Evolutionary conservation across 2,888 invertebrate species (phyloP), one percentile per base, ranked within the genome.

Genomic region (Tenthredo livida): DNA sequence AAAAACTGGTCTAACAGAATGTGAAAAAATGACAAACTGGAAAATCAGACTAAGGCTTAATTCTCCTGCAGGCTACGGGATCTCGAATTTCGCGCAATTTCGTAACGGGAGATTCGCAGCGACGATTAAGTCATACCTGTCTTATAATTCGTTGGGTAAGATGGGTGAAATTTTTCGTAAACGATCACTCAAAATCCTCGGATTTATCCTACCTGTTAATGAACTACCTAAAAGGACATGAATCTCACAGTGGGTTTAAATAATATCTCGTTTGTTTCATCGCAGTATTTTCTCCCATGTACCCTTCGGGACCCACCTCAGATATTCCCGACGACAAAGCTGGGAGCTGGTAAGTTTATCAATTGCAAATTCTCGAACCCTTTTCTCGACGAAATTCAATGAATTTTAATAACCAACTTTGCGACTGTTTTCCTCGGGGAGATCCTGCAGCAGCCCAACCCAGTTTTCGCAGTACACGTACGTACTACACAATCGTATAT

Each of bases 111-210:
- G 90, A 95, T 47, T 93, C 94, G n/a, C n/a, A 0, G 89, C 92
- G 10, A 92, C 94, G 15, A 94, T 95, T 33, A 94, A 96, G 82
- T 93, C 25, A 61, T 25, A 97, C 91, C 89, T 97, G 15, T 96
- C 96, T 0, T 93, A 97, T 86, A 97, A 98, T 90, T 96, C 97
- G 21, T 97, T 95, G 89, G 97, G 97, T 12, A 95, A 95, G 87
- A 92, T 92, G 86, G 86, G 88, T 54, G 70, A 37, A 33, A 17
- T 15, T 70, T 15, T 17, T 1, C 21, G 61, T 72, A 21, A 29
- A 40, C n/a, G 40, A 72, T 72, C 17, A 37, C 7, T 0, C 3
- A 0, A 10, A 61, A 25, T 61, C 21, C 25, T 43, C 9, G 73
- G 9, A 43, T 73, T 73, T 40, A 9, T 37, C 1, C 1, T 29